Base-by-base conservation (phyloP, 2,113 vertebrate species). In the Proterorhinus semilunaris region DNA sequence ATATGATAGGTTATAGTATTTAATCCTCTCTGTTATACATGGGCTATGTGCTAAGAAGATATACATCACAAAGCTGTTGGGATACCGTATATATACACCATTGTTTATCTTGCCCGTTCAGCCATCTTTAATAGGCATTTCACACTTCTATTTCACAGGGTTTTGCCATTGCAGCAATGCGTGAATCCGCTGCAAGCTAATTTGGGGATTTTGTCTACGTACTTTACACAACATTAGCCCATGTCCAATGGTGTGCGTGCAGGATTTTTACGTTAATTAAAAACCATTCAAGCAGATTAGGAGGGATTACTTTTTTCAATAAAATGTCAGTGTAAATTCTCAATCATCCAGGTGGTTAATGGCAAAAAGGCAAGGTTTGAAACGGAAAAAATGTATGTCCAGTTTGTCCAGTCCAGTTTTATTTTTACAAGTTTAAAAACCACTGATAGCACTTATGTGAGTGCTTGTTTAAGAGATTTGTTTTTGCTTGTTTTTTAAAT, bases 141-240 rank as follows among this genome's bases (percentile, higher is more conserved):
- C 42, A n/a, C 58, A 61, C 58, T 9, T 45, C 8, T n/a, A 16
- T 61, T 61, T 61, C 58, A 61, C 42, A 61, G 13, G 58, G 58
- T 43, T 61, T 45, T 45, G 8, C 58, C 36, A 44, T 15, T 1
- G 42, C 58, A 44, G 36, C 36, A 44, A 10, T 27, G 53, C 11
- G 17, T 16, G 8, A 8, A 61, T 61, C 58, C 42, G 7, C 58
- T 61, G 42, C 42, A 8, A n/a, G 58, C 42, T 61, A 61, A 44
- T 61, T 61, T 44, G 42, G 42, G 58, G 44, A 55, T n/a, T 61
- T n/a, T 61, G 58, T 44, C 45, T 61, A 61, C 15, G 45, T n/a
- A 16, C 58, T n/a, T 61, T 45, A 16, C 1, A 44, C 36, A n/a
- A 45, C 36, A 61, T 61, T 61, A 44, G 43, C 42, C 27, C 36